Conservation (phyloP, 1,140 invertebrate genomes). For the Anastatus disparis region DNA sequence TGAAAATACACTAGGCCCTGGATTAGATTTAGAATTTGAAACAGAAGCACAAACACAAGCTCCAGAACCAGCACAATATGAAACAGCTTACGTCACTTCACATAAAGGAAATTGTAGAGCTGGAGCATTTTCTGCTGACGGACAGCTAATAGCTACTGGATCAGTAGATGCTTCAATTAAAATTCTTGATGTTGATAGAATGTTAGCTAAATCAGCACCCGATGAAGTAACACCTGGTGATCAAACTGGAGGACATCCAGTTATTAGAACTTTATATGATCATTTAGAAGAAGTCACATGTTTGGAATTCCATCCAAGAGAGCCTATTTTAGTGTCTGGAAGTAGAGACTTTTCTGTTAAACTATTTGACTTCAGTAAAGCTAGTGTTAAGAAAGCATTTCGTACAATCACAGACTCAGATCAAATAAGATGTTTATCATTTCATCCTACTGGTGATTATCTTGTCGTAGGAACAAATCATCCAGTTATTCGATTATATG, state of each 20-base stretch:
- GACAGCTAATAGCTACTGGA: slow-evolving; percentile 96
- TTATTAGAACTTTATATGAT: slow-evolving; percentile 98
- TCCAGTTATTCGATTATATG: slow-evolving; percentile 90
- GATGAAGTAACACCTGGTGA: slow-evolving; percentile 83
- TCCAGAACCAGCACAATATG: slow-evolving; percentile 94
- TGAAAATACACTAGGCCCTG: slow-evolving; percentile 81
- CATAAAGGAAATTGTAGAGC: slow-evolving; percentile 97
- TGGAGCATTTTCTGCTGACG: slow-evolving; percentile 94
- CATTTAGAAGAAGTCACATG: slow-evolving; percentile 97
- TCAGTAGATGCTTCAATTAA: slow-evolving; percentile 99
- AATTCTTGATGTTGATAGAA: slow-evolving; percentile 97
- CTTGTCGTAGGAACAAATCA: slow-evolving; percentile 94
- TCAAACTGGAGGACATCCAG: slow-evolving; percentile 93
- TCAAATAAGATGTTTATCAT: slow-evolving; percentile 86
- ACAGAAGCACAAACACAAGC: slow-evolving; percentile 90
- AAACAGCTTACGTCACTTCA: slow-evolving; percentile 98
- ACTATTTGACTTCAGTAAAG: slow-evolving; percentile 97
- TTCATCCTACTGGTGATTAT: slow-evolving; percentile 96
- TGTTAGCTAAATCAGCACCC: slow-evolving; percentile 93
- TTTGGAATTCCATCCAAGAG: slow-evolving; percentile 95
- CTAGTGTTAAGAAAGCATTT: slow-evolving; percentile 97
- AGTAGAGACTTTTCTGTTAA: slow-evolving; percentile 94
- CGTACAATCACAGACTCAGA: slow-evolving; percentile 94
- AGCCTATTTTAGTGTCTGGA: slow-evolving; percentile 93
- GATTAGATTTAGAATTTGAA: slow-evolving; percentile 95